These are phyloP conservation scores for Dasyurus viverrinus DNA, from an alignment of 2,113 vertebrate species.

Conservation along the genomic window DNA sequence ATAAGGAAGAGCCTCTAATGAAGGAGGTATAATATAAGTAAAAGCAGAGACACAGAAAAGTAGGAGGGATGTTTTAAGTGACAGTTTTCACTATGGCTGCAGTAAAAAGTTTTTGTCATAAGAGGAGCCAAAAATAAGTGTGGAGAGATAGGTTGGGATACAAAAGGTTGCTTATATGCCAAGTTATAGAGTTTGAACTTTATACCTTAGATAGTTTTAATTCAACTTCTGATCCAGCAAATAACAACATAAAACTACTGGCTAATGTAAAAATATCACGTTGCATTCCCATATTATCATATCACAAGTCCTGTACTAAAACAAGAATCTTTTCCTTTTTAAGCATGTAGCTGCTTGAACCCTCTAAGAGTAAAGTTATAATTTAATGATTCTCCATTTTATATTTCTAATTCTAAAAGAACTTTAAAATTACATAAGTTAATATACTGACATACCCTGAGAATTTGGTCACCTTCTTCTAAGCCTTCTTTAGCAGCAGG, in stretches of 20 bases:
- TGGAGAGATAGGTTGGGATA: not conserved
- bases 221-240: not conserved
- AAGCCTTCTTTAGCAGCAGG: conserved; percentile 98
- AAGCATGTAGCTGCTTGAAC: not conserved
- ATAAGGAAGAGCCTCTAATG: not conserved
- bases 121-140: not conserved
- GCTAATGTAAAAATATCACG: not conserved
- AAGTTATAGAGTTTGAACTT: not conserved
- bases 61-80: not conserved
- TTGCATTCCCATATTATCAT: not conserved
- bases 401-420: not conserved
- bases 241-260: not conserved
- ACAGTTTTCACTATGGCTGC: not conserved
- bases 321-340: not conserved
- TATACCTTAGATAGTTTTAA: not conserved
- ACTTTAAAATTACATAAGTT: not conserved
- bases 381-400: not conserved
- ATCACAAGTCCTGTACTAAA: not conserved
- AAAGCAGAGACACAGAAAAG: not conserved
- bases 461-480: conserved; percentile 99
- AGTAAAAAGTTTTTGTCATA: not conserved
- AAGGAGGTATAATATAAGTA: not conserved
- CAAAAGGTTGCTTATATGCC: not conserved
- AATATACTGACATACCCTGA: conserved; percentile 90
- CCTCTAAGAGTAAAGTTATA: not conserved